These are phyloP conservation scores for Syritta pipiens DNA, from an alignment of 2,888 invertebrate species.

Conservation along the genomic window DNA sequence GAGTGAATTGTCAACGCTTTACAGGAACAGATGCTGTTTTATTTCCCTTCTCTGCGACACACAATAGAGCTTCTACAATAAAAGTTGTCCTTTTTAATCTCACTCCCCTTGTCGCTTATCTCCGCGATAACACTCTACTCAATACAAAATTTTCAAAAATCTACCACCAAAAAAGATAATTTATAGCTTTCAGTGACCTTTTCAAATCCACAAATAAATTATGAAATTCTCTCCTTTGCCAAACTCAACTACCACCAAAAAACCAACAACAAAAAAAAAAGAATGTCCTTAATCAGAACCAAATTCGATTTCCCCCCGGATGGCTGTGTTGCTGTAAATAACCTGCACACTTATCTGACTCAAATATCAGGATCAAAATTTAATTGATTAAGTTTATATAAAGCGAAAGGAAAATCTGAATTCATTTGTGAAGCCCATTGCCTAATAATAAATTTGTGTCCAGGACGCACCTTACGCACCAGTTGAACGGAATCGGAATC, in stretches of 20 bases:
- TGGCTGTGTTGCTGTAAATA: slow-evolving; percentile 12
- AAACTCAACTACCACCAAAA: neutral
- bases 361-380: slow-evolving; percentile 32
- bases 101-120: too few relatives aligned
- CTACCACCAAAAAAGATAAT: neutral
- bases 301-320: neutral
- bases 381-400: slow-evolving; percentile 38
- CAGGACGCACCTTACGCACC: slow-evolving; percentile 23
- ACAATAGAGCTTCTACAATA: too few relatives aligned
- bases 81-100: too few relatives aligned
- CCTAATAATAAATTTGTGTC: slow-evolving; percentile 17
- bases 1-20: too few relatives aligned
- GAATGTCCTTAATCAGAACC: neutral
- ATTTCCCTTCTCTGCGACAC: too few relatives aligned
- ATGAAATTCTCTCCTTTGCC: neutral
- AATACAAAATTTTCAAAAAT: too few relatives aligned
- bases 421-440: slow-evolving; percentile 25
- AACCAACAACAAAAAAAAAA: too few relatives aligned
- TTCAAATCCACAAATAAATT: neutral
- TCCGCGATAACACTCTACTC: too few relatives aligned
- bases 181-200: neutral
- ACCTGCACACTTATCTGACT: slow-evolving; percentile 6
- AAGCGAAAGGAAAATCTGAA: slow-evolving; percentile 24
- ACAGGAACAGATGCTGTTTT: too few relatives aligned
- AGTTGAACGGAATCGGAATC: slow-evolving; percentile 14